phyloP scores from a whole-genome alignment of 2,113 vertebrate genomes.

The Chrysemys picta region DNA sequence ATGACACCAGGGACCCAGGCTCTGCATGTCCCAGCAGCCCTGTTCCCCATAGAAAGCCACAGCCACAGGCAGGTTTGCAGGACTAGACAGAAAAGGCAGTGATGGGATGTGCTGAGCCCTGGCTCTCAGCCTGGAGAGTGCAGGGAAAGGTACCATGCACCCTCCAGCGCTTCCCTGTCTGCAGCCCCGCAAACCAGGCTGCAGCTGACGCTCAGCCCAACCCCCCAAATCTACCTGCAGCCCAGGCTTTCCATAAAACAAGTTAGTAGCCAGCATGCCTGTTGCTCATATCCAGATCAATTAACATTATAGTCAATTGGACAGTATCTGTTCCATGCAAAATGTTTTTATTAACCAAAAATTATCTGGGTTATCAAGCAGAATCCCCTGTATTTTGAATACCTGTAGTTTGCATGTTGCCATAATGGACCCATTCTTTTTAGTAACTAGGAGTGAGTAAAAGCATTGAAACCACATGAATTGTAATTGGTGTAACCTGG shows the following conservation, averaged over 20 bases:
- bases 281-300: not conserved
- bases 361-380: not conserved
- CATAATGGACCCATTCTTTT: not conserved
- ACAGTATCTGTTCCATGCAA: not conserved
- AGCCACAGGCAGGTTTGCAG: not conserved
- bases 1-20: not conserved
- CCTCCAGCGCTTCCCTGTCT: rapidly evolving
- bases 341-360: not conserved
- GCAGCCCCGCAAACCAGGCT: not conserved
- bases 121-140: not conserved
- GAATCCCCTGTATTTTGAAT: not conserved
- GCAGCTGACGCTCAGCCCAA: not conserved
- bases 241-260: not conserved
- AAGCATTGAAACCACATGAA: not conserved
- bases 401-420: not conserved
- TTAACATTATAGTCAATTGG: not conserved
- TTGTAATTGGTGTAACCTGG: too few relatives aligned
- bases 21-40: not conserved
- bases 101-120: not conserved
- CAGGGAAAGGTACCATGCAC: not conserved
- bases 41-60: not conserved
- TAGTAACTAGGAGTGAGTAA: not conserved
- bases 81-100: not conserved
- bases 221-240: not conserved
- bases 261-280: not conserved